Evolutionary conservation across 2,113 vertebrate genomes (phyloP), one percentile per base, ranked within the genome.

Genomic region (Rafetus swinhoei): DNA sequence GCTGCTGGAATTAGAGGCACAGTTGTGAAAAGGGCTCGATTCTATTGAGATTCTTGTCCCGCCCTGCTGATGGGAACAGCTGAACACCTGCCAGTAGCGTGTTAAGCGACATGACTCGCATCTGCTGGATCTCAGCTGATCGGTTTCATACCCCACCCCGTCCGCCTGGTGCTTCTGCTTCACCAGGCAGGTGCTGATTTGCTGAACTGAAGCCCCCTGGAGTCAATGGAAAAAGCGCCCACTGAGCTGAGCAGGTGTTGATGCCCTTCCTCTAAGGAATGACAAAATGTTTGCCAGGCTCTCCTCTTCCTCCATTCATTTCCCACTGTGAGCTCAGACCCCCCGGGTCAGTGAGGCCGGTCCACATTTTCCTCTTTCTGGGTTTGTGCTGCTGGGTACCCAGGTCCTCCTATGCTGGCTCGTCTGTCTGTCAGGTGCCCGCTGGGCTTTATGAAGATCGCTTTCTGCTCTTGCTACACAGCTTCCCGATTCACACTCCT

Each of bases 221-320:
- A 60, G 25, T 50, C 21, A 27, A 32, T 7, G 62, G 27, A 13
- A 5, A 76, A 24, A 55, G 45, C 7, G 12, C 19, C 4, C 7
- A 27, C 8, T 54, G 56, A 0, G 18, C 60, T 32, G 3, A 13
- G 5, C 14, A 81, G 77, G 1, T 13, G 13, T 0, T 45, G 53
- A 72, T 12, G 29, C 7, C 9, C 74, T 29, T 19, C 50, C 1
- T 2, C 9, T 13, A 39, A n/a, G 18, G 53, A 50, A 24, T 5
- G 86, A 53, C 14, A 76, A 5, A 84, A 39, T 3, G 2, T 19
- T 10, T 57, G 15, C 19, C 4, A 39, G 82, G 60, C 39, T 52
- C 0, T 45, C 45, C 6, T 76, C 35, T n/a, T 76, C 72, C 22
- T 76, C 22, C 22, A 24, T 45, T 77, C 13, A 21, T 24, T 45